Evolutionary conservation across 2,888 invertebrate species (phyloP).

Genomic region (Malthinus seriepunctatus): DNA sequence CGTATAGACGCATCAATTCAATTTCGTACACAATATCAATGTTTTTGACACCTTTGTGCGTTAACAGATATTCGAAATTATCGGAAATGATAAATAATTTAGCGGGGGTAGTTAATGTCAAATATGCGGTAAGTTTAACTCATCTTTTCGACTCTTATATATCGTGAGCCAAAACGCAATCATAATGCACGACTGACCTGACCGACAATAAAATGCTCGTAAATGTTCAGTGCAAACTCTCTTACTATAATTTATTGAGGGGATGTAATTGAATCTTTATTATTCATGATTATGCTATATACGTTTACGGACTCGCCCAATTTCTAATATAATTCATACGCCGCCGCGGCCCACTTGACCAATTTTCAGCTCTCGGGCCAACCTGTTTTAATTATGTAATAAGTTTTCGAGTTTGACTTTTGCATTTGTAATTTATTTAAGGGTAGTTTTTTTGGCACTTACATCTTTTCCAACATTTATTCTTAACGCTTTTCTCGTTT

Average conservation of each 20-base stretch:
- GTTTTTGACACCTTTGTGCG: not conserved
- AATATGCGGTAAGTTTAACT: conserved; percentile 32
- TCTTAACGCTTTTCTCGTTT: no score
- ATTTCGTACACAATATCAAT: conserved; percentile 39
- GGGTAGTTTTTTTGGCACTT: no score
- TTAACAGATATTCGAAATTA: conserved; percentile 21
- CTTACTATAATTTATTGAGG: conserved; percentile 43
- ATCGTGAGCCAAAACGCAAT: conserved; percentile 14
- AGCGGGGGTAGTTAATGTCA: conserved; percentile 31
- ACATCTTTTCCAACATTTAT: no score
- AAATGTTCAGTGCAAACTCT: conserved; percentile 33
- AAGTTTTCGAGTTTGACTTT: not conserved
- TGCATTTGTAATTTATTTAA: no score
- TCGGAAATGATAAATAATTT: conserved; percentile 31
- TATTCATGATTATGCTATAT: conserved; percentile 40
- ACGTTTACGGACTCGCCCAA: not conserved
- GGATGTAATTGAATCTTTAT: conserved; percentile 44
- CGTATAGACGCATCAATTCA: conserved; percentile 50
- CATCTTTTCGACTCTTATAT: conserved; percentile 22
- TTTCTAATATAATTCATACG: conserved; percentile 19
- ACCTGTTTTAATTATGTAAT: conserved; percentile 9
- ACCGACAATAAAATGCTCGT: conserved; percentile 37
- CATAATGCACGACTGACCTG: conserved; percentile 30
- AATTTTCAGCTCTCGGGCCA: no score
- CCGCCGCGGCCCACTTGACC: no score